A percentile compares a stretch with the other conserved stretches of the same genome.
Conservation (phyloP, 2,888 invertebrate genomes). For the Drosophila tanythrix region DNA sequence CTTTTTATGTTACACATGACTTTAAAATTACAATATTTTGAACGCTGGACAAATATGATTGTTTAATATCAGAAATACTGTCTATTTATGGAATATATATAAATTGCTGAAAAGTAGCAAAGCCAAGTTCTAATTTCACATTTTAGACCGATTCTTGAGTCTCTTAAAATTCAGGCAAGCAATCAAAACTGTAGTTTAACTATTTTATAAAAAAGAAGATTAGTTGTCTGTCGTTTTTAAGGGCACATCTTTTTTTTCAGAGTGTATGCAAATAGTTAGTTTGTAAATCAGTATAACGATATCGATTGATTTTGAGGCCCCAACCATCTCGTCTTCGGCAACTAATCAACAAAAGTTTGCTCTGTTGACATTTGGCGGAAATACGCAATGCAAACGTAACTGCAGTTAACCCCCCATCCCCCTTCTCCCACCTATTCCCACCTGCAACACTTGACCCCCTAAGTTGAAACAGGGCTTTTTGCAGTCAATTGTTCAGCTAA, state of each 20-base stretch:
- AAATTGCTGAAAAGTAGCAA: neutral
- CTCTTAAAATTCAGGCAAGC: neutral
- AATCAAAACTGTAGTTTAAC: neutral
- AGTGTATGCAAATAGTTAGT: conserved; percentile 50
- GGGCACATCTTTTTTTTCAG: neutral
- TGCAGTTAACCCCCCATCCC: conserved; percentile 10
- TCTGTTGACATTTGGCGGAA: conserved; percentile 83
- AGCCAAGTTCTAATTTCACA: neutral
- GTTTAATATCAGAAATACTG: neutral
- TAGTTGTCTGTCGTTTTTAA: neutral
- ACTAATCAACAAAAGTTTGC: conserved; percentile 77
- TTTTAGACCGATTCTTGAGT: neutral
- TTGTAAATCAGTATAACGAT: conserved; percentile 39
- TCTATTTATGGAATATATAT: neutral
- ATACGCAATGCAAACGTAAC: conserved; percentile 84
- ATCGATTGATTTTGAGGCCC: conserved; percentile 59
- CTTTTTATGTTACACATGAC: neutral
- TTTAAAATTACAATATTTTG: neutral
- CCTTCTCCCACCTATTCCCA: neutral
- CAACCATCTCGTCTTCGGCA: conserved; percentile 24
- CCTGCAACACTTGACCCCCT: neutral
- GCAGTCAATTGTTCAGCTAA: conserved; percentile 48
- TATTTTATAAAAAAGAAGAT: neutral
- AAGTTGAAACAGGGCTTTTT: neutral
- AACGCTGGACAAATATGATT: neutral